Conservation (phyloP, 2,113 vertebrate genomes). For the Lophotis ruficrista region DNA sequence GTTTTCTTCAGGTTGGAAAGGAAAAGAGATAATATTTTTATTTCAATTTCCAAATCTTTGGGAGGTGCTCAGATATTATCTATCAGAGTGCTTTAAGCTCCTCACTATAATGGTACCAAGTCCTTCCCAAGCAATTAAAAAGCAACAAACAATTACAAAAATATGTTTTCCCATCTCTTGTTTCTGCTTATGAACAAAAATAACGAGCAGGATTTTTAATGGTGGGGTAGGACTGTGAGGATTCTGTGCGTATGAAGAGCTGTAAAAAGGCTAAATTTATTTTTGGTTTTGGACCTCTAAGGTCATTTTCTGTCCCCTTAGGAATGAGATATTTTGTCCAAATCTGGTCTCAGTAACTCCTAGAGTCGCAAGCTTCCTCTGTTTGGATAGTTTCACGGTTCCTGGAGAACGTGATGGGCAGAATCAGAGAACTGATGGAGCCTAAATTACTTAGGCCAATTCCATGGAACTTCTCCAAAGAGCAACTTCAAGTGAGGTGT, state of each 20-base stretch:
- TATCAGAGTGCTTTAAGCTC: background rate
- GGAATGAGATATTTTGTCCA: conserved; percentile 41
- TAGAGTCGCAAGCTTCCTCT: background rate
- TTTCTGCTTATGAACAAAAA: background rate
- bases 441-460: background rate
- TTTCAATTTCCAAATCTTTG: conserved; percentile 64
- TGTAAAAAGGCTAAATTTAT: background rate
- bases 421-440: background rate
- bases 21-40: conserved; percentile 53
- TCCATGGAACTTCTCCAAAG: background rate
- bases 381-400: background rate
- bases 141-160: background rate
- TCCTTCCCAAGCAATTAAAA: conserved; percentile 25
- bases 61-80: conserved; percentile 65
- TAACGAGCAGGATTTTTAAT: background rate
- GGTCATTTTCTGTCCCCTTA: conserved; percentile 31
- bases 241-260: background rate
- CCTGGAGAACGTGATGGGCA: background rate
- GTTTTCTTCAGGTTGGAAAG: conserved; percentile 40
- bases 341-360: conserved; percentile 7
- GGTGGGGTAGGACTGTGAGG: background rate
- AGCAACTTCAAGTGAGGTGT: background rate
- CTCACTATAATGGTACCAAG: background rate
- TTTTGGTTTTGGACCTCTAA: conserved; percentile 11
- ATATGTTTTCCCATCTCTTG: background rate